Percentiles rank a stretch among this genome's conserved stretches.
Conservation (phyloP, 2,797 vertebrate genomes). For the Lacerta agilis region DNA sequence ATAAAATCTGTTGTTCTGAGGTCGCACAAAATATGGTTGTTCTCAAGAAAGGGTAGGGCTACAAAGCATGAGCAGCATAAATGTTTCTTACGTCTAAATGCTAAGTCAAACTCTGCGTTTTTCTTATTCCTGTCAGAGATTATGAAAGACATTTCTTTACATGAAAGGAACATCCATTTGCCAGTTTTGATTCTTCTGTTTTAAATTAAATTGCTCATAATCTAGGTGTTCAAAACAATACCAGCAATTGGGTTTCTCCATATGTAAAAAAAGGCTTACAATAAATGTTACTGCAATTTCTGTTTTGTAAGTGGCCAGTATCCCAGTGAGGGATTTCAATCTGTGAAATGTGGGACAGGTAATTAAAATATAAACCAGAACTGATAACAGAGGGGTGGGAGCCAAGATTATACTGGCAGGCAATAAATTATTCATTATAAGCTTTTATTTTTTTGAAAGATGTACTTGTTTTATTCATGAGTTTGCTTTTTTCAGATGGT, state of each 20-base stretch:
- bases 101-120: slow-evolving; percentile 35
- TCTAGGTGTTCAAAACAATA: slow-evolving; percentile 2
- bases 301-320: slow-evolving; percentile 32
- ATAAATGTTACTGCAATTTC: slow-evolving; percentile 39
- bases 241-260: slow-evolving; percentile 19
- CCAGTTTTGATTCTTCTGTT: slow-evolving; percentile 16
- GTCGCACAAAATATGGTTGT: background rate
- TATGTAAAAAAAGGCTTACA: slow-evolving; percentile 42
- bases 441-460: slow-evolving; percentile 36
- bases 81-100: slow-evolving; percentile 31
- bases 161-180: background rate
- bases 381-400: slow-evolving; percentile 47
- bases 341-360: slow-evolving; percentile 45
- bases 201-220: slow-evolving; percentile 41
- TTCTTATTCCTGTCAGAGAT: slow-evolving; percentile 7
- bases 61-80: background rate
- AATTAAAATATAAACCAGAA: slow-evolving; percentile 41
- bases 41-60: background rate
- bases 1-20: background rate
- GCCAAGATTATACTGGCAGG: slow-evolving; percentile 34
- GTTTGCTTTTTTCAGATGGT: slow-evolving; percentile 40
- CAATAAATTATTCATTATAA: slow-evolving; percentile 64
- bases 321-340: slow-evolving; percentile 44
- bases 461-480: slow-evolving; percentile 53
- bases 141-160: slow-evolving; percentile 29